These are phyloP conservation scores for Leptinotarsa juncta DNA, from an alignment of 2,888 invertebrate genomes.

Conservation along the genomic window DNA sequence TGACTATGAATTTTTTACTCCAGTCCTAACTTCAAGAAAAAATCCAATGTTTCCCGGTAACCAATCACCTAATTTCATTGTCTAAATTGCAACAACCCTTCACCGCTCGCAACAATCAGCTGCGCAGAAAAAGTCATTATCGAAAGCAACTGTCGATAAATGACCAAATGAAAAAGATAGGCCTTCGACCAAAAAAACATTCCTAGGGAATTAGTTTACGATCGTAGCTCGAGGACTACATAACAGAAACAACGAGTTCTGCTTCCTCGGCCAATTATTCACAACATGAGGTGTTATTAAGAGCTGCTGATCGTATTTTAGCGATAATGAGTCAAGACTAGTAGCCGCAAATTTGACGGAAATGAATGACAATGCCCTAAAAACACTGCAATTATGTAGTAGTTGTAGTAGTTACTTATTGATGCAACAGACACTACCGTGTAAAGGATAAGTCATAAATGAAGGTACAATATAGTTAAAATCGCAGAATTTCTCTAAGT, in stretches of 20 bases:
- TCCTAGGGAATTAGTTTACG: constrained; percentile 33
- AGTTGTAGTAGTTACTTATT: no score
- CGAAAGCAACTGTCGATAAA: constrained; percentile 22
- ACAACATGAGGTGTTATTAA: constrained; percentile 63
- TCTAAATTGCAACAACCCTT: not conserved
- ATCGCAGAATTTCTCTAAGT: no score
- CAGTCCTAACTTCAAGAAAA: no score
- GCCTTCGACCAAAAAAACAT: constrained; percentile 15
- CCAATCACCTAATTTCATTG: no score
- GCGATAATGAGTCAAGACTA: constrained; percentile 62
- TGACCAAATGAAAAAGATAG: constrained; percentile 15
- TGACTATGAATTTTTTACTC: no score
- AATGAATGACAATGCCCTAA: constrained; percentile 54
- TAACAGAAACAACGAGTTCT: constrained; percentile 62
- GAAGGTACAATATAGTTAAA: no score
- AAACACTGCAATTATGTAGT: not conserved
- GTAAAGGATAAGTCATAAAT: no score
- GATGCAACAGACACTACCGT: no score
- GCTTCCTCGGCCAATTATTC: constrained; percentile 64
- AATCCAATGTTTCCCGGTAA: no score
- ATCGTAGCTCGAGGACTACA: constrained; percentile 53
- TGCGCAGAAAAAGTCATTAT: constrained; percentile 9
- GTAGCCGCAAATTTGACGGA: constrained; percentile 59
- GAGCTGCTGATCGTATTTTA: constrained; percentile 63
- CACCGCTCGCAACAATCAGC: not conserved